Conservation (phyloP, 1,140 invertebrate species). For the Homalodisca vitripennis region DNA sequence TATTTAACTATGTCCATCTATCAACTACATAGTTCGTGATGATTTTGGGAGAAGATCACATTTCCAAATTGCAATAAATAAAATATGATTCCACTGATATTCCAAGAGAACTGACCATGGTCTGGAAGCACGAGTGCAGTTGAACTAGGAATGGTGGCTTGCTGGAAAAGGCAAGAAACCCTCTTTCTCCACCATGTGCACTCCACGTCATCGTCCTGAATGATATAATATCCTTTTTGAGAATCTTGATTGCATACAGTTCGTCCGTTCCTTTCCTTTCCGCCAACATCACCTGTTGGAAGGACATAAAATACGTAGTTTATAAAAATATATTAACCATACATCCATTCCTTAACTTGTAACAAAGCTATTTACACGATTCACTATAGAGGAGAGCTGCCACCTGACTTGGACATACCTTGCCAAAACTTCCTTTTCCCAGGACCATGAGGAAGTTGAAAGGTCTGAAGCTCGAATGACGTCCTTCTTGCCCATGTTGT, state of each 20-base stretch:
- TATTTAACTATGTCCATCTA: too few species aligned
- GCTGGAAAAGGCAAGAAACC: conserved; percentile 88
- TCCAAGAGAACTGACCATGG: conserved; percentile 81
- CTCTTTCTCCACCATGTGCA: too few species aligned
- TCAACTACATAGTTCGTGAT: too few species aligned
- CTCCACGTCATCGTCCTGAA: conserved; percentile 99
- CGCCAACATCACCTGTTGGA: conserved; percentile 95
- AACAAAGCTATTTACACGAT: neutral
- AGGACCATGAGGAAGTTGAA: conserved; percentile 98
- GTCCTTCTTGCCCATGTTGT: conserved; percentile 93
- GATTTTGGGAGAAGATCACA: too few species aligned
- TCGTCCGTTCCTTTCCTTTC: conserved; percentile 97
- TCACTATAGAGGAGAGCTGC: too few species aligned
- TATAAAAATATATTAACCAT: too few species aligned
- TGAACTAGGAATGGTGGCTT: conserved; percentile 98
- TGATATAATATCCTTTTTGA: conserved; percentile 99
- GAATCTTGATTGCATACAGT: conserved; percentile 97
- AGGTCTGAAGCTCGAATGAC: conserved; percentile 93
- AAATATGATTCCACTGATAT: too few species aligned
- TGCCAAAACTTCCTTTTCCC: conserved; percentile 98
- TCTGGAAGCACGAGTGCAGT: conserved; percentile 99
- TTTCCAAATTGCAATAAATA: too few species aligned
- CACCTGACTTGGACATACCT: conserved; percentile 72
- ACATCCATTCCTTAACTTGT: too few species aligned
- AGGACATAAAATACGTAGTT: too few species aligned